Conservation (phyloP, 2,888 invertebrate genomes). For the Apamea epomidion region DNA sequence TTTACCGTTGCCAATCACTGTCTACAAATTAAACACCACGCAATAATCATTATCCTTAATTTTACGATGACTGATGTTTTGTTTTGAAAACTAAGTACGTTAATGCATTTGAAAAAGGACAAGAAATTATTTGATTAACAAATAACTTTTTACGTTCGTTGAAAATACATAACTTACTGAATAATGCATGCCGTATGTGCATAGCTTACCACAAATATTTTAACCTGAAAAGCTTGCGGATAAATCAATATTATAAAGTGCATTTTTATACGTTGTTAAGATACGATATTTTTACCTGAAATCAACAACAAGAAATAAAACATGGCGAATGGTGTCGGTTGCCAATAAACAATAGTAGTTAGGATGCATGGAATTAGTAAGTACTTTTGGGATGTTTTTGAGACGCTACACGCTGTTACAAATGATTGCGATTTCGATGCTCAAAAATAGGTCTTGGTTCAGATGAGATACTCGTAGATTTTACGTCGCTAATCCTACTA, state of each 20-base stretch:
- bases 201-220: constrained; percentile 22
- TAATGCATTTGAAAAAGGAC: constrained; percentile 11
- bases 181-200: constrained; percentile 22
- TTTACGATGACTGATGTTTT: constrained; percentile 12
- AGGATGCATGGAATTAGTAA: background rate
- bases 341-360: background rate
- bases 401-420: background rate
- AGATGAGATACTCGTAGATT: constrained; percentile 1
- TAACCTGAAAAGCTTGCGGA: constrained; percentile 38
- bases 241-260: constrained; percentile 25
- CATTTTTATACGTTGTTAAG: background rate
- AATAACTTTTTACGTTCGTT: constrained; percentile 3
- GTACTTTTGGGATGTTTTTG: background rate
- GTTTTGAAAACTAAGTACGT: constrained; percentile 4
- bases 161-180: constrained; percentile 16
- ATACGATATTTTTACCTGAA: constrained; percentile 7
- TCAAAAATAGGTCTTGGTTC: background rate
- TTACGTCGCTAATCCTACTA: constrained; percentile 1
- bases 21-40: constrained; percentile 9
- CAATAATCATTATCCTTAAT: constrained; percentile 26
- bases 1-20: constrained; percentile 1
- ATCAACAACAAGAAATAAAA: background rate
- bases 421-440: background rate
- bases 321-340: background rate
- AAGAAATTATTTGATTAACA: constrained; percentile 6